These are phyloP conservation scores for Agraylea sexmaculata DNA, from an alignment of 1,140 invertebrate genomes.

Conservation along the genomic window DNA sequence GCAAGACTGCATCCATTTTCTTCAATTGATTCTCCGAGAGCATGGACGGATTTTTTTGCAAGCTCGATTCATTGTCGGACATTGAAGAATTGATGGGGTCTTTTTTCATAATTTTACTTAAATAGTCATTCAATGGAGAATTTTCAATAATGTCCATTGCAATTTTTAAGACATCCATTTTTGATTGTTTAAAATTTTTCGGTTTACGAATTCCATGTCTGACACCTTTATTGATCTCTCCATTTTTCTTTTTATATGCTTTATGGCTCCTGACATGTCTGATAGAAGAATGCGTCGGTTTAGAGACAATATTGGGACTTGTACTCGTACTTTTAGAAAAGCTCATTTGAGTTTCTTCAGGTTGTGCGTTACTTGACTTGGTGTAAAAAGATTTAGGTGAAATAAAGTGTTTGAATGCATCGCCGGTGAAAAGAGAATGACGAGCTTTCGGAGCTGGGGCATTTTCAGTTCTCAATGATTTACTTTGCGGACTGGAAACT, in stretches of 20 bases:
- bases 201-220: conserved; percentile 42
- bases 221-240: conserved; percentile 45
- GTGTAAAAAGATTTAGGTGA: conserved; percentile 43
- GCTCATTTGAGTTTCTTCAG: too few species aligned
- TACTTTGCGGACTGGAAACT: conserved; percentile 15
- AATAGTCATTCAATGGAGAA: conserved; percentile 25
- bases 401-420: conserved; percentile 33
- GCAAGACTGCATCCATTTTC: conserved; percentile 19
- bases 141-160: conserved; percentile 24
- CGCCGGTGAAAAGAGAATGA: conserved; percentile 33
- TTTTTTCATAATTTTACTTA: conserved; percentile 22
- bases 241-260: conserved; percentile 27
- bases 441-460: conserved; percentile 30
- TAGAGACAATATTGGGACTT: neutral
- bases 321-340: too few species aligned
- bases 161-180: conserved; percentile 20
- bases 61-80: neutral
- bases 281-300: conserved; percentile 13
- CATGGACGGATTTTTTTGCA: conserved; percentile 3
- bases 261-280: conserved; percentile 25
- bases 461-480: conserved; percentile 24
- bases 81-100: conserved; percentile 2
- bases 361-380: conserved; percentile 33
- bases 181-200: conserved; percentile 24
- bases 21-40: conserved; percentile 12